Evolutionary conservation across 2,888 invertebrate genomes (phyloP).

Genomic region (Limnephilus marmoratus): DNA sequence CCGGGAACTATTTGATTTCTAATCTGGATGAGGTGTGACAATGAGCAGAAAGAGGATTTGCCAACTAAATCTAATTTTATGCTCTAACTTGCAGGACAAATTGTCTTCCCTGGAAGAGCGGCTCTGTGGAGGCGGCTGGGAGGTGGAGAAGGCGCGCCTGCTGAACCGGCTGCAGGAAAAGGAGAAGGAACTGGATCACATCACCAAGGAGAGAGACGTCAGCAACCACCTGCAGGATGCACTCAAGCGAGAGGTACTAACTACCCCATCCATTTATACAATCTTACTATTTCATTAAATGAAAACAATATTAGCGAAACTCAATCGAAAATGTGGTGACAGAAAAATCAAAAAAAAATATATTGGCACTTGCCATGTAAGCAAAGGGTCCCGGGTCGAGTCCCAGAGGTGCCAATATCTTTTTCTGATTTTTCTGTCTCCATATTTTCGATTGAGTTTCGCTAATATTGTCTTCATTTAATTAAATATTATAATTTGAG

Average conservation of each 20-base stretch:
- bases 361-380: no score
- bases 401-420: no score
- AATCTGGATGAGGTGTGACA: neutral
- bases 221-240: conserved; percentile 85
- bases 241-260: conserved; percentile 79
- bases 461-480: no score
- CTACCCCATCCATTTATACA: no score
- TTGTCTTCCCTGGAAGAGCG: conserved; percentile 76
- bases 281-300: no score
- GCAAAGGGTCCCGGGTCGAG: no score
- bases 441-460: no score
- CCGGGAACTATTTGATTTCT: neutral
- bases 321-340: no score
- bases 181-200: conserved; percentile 83
- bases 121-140: conserved; percentile 77
- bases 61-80: neutral
- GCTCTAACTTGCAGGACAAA: conserved; percentile 69
- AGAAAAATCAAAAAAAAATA: no score
- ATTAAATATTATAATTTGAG: no score
- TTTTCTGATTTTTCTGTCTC: no score
- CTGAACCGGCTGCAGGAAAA: conserved; percentile 85
- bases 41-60: neutral
- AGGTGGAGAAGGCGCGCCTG: conserved; percentile 83
- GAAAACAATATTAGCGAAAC: no score
- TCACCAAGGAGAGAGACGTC: conserved; percentile 82